Conservation (phyloP, 1,140 invertebrate genomes). For the Cydia amplana region DNA sequence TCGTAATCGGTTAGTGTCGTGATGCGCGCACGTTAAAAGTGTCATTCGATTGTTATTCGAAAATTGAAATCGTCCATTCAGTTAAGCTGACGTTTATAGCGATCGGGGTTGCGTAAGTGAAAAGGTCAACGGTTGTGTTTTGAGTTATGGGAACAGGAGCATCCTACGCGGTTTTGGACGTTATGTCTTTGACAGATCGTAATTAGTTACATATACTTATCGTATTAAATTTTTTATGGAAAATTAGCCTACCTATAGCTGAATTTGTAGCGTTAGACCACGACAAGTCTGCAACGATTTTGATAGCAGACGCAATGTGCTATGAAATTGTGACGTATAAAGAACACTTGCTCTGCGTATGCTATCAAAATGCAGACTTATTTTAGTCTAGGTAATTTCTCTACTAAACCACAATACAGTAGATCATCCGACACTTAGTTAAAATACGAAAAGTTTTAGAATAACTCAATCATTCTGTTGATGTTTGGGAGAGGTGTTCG, state of each 20-base stretch:
- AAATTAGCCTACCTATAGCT: neutral
- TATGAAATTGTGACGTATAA: no score
- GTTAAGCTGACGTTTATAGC: conserved; percentile 39
- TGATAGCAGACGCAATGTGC: no score
- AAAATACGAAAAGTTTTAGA: neutral
- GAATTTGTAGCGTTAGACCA: neutral
- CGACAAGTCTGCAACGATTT: no score
- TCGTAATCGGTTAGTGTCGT: conserved; percentile 40
- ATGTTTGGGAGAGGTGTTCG: neutral
- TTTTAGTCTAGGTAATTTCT: no score
- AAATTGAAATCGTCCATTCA: conserved; percentile 55
- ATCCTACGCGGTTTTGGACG: conserved; percentile 23
- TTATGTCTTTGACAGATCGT: neutral
- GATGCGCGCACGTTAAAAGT: conserved; percentile 45
- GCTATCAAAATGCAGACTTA: no score
- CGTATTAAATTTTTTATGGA: neutral
- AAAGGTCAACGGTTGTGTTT: conserved; percentile 27
- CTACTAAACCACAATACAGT: neutral
- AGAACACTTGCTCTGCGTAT: no score
- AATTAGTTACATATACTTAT: neutral
- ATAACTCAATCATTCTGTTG: neutral
- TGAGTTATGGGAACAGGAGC: conserved; percentile 7
- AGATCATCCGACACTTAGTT: neutral
- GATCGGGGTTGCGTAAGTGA: conserved; percentile 12
- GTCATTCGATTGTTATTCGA: conserved; percentile 45